Evolutionary conservation across 1,140 invertebrate species (phyloP).

Genomic region (Bilobella aurantiaca): DNA sequence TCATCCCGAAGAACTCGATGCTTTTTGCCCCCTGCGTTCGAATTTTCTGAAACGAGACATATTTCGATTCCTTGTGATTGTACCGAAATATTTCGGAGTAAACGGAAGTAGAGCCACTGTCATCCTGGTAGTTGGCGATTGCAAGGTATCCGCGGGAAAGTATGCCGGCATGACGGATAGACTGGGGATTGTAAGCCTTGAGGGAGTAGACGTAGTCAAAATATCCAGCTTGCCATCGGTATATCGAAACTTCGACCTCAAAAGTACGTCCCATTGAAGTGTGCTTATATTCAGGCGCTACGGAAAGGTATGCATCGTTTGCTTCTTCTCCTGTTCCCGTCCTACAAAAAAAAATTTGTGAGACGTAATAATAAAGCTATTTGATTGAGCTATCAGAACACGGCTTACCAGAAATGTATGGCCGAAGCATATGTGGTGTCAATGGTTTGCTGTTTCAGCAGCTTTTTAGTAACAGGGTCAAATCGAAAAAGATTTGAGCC

Average conservation of each 20-base stretch:
- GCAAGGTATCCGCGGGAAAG: conserved; percentile 39
- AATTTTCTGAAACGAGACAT: conserved; percentile 42
- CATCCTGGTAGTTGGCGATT: conserved; percentile 41
- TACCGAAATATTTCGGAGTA: conserved; percentile 45
- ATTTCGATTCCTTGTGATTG: conserved; percentile 38
- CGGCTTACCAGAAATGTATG: conserved; percentile 20
- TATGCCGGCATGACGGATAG: conserved; percentile 40
- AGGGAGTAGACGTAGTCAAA: conserved; percentile 45
- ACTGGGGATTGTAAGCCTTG: conserved; percentile 38
- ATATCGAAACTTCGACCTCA: conserved; percentile 36
- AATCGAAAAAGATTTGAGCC: conserved; percentile 23
- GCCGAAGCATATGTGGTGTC: conserved; percentile 9
- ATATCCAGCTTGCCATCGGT: conserved; percentile 44
- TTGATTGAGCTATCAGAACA: not conserved
- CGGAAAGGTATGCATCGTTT: conserved; percentile 37
- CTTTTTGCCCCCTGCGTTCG: conserved; percentile 39
- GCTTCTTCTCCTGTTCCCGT: conserved; percentile 24
- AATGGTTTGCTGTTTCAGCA: conserved; percentile 21
- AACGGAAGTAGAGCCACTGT: conserved; percentile 38
- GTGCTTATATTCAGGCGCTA: conserved; percentile 28
- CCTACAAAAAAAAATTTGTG: conserved; percentile 4
- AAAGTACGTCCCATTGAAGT: conserved; percentile 19
- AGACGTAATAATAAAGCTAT: not conserved
- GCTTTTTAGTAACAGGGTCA: not conserved
- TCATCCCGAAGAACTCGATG: conserved; percentile 36